These are phyloP conservation scores for Mythimna albipuncta DNA, from an alignment of 2,888 invertebrate species.

Conservation along the genomic window DNA sequence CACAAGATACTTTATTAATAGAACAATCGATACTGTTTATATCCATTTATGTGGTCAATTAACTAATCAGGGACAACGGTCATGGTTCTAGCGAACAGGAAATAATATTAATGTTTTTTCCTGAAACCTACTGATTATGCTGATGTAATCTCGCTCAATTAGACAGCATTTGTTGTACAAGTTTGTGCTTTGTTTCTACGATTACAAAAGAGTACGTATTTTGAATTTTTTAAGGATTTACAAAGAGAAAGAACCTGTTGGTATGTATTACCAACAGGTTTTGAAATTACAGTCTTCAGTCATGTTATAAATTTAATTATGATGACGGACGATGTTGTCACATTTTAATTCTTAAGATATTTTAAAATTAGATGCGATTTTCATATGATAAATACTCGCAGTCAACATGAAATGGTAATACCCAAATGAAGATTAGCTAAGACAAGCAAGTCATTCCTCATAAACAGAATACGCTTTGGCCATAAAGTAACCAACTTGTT, in stretches of 20 bases:
- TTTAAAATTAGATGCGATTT: no score
- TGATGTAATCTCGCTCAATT: slow-evolving; percentile 53
- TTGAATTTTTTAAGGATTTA: slow-evolving; percentile 8
- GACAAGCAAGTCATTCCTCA: no score
- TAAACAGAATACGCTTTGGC: no score
- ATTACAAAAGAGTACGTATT: slow-evolving; percentile 4
- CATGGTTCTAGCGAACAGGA: slow-evolving; percentile 48
- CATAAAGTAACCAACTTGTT: no score
- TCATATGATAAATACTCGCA: no score
- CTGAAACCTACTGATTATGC: slow-evolving; percentile 48
- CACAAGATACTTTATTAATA: slow-evolving; percentile 36
- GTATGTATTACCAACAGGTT: no score
- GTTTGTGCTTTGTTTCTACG: slow-evolving; percentile 9
- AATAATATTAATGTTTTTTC: slow-evolving; percentile 55
- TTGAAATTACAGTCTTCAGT: not conserved
- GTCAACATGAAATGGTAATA: no score
- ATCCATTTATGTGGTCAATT: slow-evolving; percentile 37
- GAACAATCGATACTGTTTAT: slow-evolving; percentile 50
- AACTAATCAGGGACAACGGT: slow-evolving; percentile 43
- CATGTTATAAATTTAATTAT: not conserved
- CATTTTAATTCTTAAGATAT: no score
- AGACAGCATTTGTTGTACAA: slow-evolving; percentile 22
- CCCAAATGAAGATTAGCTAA: no score
- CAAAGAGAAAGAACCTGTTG: not conserved
- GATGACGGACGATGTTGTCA: no score